Evolutionary conservation across 2,888 invertebrate species (phyloP), one percentile per base, ranked within the genome.

Genomic region (Macrophya alboannulata): DNA sequence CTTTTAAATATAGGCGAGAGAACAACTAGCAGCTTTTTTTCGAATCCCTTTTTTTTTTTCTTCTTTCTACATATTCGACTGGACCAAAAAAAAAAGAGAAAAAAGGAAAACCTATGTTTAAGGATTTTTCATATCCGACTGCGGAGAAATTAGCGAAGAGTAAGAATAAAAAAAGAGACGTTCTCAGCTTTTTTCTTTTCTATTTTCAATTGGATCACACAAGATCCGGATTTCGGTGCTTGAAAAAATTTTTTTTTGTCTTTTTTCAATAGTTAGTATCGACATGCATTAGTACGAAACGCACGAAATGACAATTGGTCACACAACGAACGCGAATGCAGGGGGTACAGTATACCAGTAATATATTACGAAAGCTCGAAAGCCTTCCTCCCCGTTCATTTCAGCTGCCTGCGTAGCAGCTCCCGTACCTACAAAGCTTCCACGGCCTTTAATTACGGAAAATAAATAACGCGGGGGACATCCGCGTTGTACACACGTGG

Each of bases 271-370:
- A 48, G 12, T 9, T 48, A 48, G 1, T 15, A 68, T 68, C 5
- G 31, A 31, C 37, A 68, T 4, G 4, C 48, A 88, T 92, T 92
- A 92, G 92, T 91, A 92, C 86, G 88, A 88, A 86, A 81, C 90
- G 91, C 92, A 92, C 91, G 92, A 89, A 90, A 85, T 81, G 88
- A 89, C 89, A 89, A 91, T 92, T 92, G 92, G 92, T 92, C 91
- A 74, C 91, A 74, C n/a, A 74, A 25, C 31, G 37, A 31, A 40
- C 71, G 25, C n/a, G n/a, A n/a, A 4, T n/a, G 31, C 31, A 10
- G 25, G 10, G 1, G 21, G 72, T 5, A 4, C 21, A 9, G 21
- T 43, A n/a, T 72, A 37, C 37, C 12, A 12, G 25, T 62, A 62
- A 31, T 62, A 62, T 62, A 62, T 62, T 45, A 10, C 72, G 72